Evolutionary conservation across 2,797 vertebrate genomes (phyloP).

Genomic region (Sternotherus odoratus): DNA sequence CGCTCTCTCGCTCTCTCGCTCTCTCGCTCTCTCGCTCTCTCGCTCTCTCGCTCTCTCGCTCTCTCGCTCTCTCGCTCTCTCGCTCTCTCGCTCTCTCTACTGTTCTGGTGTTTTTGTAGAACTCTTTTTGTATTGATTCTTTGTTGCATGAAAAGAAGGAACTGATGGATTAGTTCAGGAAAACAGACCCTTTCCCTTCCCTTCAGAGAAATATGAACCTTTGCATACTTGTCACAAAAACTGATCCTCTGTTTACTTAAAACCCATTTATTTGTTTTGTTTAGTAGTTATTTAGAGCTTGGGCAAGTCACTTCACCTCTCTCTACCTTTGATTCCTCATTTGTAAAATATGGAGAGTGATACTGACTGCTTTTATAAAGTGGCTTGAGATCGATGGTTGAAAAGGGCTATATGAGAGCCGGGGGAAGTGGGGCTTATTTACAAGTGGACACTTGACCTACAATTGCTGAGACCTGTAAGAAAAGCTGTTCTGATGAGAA

Average conservation of each 20-base stretch:
- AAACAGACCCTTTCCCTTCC: not conserved
- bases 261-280: not conserved
- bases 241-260: not conserved
- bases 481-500: not conserved
- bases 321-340: too few relatives aligned
- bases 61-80: too few relatives aligned
- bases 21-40: too few relatives aligned
- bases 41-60: too few relatives aligned
- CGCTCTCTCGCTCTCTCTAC: too few relatives aligned
- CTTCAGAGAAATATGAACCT: not conserved
- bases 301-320: not conserved
- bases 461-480: not conserved
- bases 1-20: too few relatives aligned
- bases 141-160: not conserved
- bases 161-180: not conserved
- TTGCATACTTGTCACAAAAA: not conserved
- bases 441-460: not conserved
- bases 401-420: not conserved
- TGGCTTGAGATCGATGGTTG: rapidly evolving
- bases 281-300: not conserved
- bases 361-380: too few relatives aligned
- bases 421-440: too few relatives aligned
- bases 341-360: too few relatives aligned
- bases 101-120: not conserved
- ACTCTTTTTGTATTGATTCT: not conserved